phyloP scores from a whole-genome alignment of 2,797 vertebrate genomes.

The Galagoides demidoff region DNA sequence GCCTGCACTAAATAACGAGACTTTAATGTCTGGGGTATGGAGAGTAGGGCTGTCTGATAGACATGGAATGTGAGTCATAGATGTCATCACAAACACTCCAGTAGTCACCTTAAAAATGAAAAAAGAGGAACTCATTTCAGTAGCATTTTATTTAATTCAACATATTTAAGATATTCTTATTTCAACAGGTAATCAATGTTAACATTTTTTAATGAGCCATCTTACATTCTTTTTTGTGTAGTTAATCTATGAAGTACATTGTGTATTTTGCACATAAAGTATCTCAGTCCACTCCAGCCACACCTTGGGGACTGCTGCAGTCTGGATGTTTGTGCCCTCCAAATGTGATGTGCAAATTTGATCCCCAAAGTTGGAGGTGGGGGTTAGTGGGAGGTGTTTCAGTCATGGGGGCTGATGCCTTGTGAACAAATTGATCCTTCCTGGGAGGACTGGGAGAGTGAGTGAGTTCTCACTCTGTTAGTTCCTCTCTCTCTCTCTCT shows the following conservation, averaged over 20 bases:
- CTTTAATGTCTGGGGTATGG: background rate
- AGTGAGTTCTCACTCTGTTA: background rate
- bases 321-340: background rate
- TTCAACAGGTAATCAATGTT: background rate
- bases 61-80: background rate
- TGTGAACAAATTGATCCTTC: background rate
- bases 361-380: background rate
- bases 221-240: background rate
- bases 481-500: background rate
- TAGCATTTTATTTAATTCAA: background rate
- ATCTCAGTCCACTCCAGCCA: background rate
- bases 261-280: background rate
- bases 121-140: constrained; percentile 10
- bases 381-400: background rate
- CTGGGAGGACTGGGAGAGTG: background rate
- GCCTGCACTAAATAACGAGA: background rate
- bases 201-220: background rate
- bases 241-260: background rate
- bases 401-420: background rate
- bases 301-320: background rate
- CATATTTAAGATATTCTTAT: background rate
- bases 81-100: background rate
- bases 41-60: background rate
- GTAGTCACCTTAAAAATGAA: background rate
- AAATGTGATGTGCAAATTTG: background rate